These are phyloP conservation scores for Onthophagus sagittarius DNA, from an alignment of 2,888 invertebrate genomes.

Conservation along the genomic window DNA sequence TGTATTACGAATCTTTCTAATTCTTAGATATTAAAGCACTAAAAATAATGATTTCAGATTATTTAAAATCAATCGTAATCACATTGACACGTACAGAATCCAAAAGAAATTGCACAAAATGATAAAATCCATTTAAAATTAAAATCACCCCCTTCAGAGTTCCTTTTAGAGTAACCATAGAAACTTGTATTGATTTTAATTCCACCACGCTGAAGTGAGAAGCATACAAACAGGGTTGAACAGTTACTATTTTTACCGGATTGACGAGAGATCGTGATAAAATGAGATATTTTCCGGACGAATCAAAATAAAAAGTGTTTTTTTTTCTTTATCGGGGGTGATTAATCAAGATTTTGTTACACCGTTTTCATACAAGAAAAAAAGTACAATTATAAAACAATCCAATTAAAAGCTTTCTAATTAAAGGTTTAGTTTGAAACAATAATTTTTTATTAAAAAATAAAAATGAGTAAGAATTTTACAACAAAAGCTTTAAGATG, in stretches of 20 bases:
- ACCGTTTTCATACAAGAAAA: not conserved
- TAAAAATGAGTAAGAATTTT: not conserved
- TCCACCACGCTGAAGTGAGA: not conserved
- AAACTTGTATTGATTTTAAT: not conserved
- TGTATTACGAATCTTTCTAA: too few relatives aligned
- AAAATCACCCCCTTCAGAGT: not conserved
- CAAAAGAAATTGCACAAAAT: not conserved
- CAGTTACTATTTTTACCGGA: not conserved
- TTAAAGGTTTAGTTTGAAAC: too few relatives aligned
- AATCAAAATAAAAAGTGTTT: not conserved
- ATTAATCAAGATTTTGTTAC: not conserved
- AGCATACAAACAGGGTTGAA: not conserved
- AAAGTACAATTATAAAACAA: too few relatives aligned
- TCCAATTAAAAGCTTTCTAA: too few relatives aligned
- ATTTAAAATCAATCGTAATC: too few relatives aligned
- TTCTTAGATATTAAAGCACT: too few relatives aligned
- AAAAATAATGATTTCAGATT: too few relatives aligned
- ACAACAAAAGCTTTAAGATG: slow-evolving; percentile 9
- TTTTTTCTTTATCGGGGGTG: not conserved
- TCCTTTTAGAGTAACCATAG: not conserved
- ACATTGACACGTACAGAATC: not conserved
- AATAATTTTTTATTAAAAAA: not conserved
- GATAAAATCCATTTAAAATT: not conserved
- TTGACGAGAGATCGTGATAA: not conserved
- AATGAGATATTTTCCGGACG: not conserved